Conservation (phyloP, 2,888 invertebrate species). For the Aphidoletes aphidimyza region DNA sequence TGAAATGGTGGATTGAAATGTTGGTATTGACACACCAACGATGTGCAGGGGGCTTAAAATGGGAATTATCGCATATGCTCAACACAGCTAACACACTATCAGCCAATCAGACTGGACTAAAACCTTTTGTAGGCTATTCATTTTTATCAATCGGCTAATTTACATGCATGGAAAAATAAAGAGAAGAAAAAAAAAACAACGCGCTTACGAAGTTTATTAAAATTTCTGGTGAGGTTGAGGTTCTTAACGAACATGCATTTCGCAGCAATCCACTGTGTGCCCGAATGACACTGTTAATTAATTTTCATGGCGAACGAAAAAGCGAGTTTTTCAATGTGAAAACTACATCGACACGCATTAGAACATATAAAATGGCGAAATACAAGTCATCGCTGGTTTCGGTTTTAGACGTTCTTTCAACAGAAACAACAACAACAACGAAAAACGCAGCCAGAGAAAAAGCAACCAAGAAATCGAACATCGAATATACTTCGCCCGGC, state of each 20-base stretch:
- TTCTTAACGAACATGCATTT: constrained; percentile 7
- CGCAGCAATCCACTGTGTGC: constrained; percentile 12
- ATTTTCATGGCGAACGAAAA: constrained; percentile 11
- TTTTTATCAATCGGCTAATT: constrained; percentile 25
- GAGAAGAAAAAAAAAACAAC: too few relatives aligned
- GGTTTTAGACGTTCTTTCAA: background rate
- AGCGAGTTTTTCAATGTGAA: constrained; percentile 3
- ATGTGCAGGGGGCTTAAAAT: background rate
- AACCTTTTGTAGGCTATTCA: constrained; percentile 12
- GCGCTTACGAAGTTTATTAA: constrained; percentile 49
- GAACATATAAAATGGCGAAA: constrained; percentile 25
- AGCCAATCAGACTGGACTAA: background rate
- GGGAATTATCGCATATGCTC: background rate
- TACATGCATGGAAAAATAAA: too few relatives aligned
- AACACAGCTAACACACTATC: background rate
- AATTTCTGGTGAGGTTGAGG: background rate
- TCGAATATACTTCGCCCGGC: too few relatives aligned
- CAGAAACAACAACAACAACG: too few relatives aligned
- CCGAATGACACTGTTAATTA: constrained; percentile 40
- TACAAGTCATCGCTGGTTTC: background rate
- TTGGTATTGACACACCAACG: background rate
- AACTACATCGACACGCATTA: constrained; percentile 45
- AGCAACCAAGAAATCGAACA: too few relatives aligned
- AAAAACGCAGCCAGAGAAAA: too few relatives aligned
- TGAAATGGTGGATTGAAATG: background rate